Evolutionary conservation across 2,797 vertebrate species (phyloP).

Genomic region (Chaenodraco wilsoni): DNA sequence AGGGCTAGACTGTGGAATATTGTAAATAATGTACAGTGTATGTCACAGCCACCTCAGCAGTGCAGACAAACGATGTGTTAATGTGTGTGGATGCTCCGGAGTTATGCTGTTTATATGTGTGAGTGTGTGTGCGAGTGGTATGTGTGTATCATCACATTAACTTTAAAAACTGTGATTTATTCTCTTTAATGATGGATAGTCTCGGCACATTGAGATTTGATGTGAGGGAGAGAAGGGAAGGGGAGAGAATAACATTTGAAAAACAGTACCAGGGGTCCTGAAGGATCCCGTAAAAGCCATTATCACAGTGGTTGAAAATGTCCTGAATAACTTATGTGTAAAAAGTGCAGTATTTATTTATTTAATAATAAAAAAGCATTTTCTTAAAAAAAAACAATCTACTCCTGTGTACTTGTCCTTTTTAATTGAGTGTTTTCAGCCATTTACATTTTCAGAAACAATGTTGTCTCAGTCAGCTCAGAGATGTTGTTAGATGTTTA

Average conservation of each 20-base stretch:
- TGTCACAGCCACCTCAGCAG: conserved; percentile 72
- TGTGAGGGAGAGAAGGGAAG: conserved; percentile 6
- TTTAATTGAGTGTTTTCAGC: conserved; percentile 17
- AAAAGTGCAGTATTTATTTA: conserved; percentile 96
- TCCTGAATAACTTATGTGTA: conserved; percentile 93
- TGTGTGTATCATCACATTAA: conserved; percentile 58
- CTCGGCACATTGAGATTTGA: conserved; percentile 82
- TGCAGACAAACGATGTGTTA: conserved; percentile 60
- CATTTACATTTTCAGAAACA: conserved; percentile 4
- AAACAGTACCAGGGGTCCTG: conserved; percentile 42
- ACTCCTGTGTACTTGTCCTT: conserved; percentile 36
- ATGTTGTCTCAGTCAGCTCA: not conserved
- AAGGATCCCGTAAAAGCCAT: conserved; percentile 63
- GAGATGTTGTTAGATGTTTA: conserved; percentile 11
- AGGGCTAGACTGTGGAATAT: conserved; percentile 72
- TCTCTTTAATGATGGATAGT: conserved; percentile 82
- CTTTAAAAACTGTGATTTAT: conserved; percentile 83
- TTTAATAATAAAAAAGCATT: conserved; percentile 84
- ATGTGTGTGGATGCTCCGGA: conserved; percentile 46
- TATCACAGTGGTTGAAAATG: conserved; percentile 64
- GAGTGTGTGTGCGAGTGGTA: conserved; percentile 44
- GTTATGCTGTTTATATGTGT: conserved; percentile 24
- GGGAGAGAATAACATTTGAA: conserved; percentile 38
- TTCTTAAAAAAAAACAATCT: conserved; percentile 53
- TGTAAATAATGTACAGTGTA: conserved; percentile 75